These are phyloP conservation scores for Nectonema munidae DNA, from an alignment of 2,888 invertebrate genomes.

Conservation along the genomic window DNA sequence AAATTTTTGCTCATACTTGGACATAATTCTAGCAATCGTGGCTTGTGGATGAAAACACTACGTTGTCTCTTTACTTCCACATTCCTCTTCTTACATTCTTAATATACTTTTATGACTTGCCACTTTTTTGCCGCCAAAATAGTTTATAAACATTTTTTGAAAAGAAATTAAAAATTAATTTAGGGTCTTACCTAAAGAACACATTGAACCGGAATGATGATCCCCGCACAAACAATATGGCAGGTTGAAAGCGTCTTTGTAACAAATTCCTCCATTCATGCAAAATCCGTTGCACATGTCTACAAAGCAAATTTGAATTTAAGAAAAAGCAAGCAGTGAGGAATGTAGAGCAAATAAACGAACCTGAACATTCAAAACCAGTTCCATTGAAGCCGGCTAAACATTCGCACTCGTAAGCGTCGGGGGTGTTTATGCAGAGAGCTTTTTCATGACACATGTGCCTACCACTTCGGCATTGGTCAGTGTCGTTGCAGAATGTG, in stretches of 20 bases:
- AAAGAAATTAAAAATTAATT: neutral
- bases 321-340: neutral
- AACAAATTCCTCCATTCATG: constrained; percentile 1
- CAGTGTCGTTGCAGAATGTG: constrained; percentile 7
- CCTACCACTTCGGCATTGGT: constrained; percentile 6
- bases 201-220: neutral
- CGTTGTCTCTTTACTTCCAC: too few relatives aligned
- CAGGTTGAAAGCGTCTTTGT: constrained; percentile 1
- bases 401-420: neutral
- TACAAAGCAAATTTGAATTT: constrained; percentile 1
- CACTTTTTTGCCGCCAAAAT: too few relatives aligned
- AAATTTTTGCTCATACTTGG: too few relatives aligned
- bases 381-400: neutral
- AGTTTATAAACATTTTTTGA: too few relatives aligned
- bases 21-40: too few relatives aligned
- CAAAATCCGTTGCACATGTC: constrained; percentile 6
- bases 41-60: too few relatives aligned
- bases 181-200: constrained; percentile 1
- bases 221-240: constrained; percentile 7
- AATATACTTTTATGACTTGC: too few relatives aligned
- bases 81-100: too few relatives aligned
- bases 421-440: neutral
- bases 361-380: constrained; percentile 1
- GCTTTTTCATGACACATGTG: constrained; percentile 6
- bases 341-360: too few relatives aligned